Base-by-base conservation (phyloP, 2,888 invertebrate species). In the Platerodrilus igneus region DNA sequence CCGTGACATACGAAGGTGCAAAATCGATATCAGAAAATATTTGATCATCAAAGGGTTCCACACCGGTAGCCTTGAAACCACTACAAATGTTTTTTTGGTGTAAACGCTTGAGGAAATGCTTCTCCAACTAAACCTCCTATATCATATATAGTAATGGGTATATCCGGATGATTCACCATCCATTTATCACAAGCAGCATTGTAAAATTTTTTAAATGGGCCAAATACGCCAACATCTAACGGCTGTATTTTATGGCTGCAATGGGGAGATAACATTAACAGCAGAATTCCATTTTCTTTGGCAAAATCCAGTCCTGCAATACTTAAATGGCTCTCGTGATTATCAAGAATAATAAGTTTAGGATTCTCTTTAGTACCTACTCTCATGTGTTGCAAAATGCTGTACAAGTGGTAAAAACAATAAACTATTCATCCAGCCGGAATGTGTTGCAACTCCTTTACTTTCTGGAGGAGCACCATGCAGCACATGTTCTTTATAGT, bases 121-220 rank as follows among this genome's bases (percentile, higher is more conserved):
- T 37, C 36, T 18, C 41, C 50, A 18, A 50, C 41, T 31, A 54
- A 32, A 17, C 33, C 36, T 22, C 57, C 47, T 43, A 66, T 51
- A 38, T 66, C 59, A 48, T 64, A 63, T 27, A 65, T 63, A 6
- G 57, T 58, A 15, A 63, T 36, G 10, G 53, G 41, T 42, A 48
- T 57, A 31, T 44, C 52, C 5, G 48, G 39, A 30, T 56, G 35
- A 18, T 51, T 46, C 23, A 50, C 23, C 30, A 52, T 27, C 40
- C 37, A 42, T n/a, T 37, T 36, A 28, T 50, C 45, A 34, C 49
- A 45, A 18, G 48, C 46, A 19, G 28, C 33, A 34, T 50, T 50
- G 27, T 46, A 54, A 41, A 44, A 50, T 1, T 21, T 45, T 28
- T 47, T 48, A 31, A 55, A 55, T 3, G 58, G 54, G 21, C 53